Evolutionary conservation across 2,797 vertebrate species (phyloP), one percentile per base, ranked within the genome.

Genomic region (Oryzias sinensis): DNA sequence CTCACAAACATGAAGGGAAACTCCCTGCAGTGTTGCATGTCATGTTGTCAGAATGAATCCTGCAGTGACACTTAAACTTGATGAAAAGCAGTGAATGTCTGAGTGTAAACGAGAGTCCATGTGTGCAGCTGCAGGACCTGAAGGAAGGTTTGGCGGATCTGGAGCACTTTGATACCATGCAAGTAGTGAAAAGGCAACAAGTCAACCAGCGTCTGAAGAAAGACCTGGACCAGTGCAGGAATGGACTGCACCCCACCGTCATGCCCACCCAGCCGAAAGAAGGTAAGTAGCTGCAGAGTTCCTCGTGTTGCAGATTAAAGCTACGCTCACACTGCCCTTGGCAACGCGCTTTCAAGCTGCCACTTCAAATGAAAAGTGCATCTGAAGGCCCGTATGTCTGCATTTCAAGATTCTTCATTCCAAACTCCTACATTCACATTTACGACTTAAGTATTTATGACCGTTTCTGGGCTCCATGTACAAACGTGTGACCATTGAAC

Each of bases 201-300:
- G 76, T 68, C 29, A 93, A 90, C 71, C 27, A 59, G 15, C 83
- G 67, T 3, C 69, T 92, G 20, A 82, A 49, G 56, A 82, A 59
- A 65, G 80, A 86, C n/a, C 65, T 93, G 62, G 46, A 76, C n/a
- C 13, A 67, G 4, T 93, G 92, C 69, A 65, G 20, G 59, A 54
- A 53, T 0, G 57, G 56, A 5, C 24, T 49, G 3, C 22, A 60
- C 2, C 13, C 56, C 25, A 59, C 37, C 14, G 0, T 11, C 7
- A 40, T 52, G 17, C 71, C 86, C 53, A 80, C 68, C 4, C 9
- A 53, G 41, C 54, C 8, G 15, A 5, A 22, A n/a, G 42, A 50
- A 3, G 62, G 88, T 89, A 69, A n/a, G 22, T 44, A 18, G 20
- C 43, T 7, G 43, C 15, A 17, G 4, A 11, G 13, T 2, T 20